phyloP scores from a whole-genome alignment of 2,888 invertebrate genomes.

The Meloe dianella region DNA sequence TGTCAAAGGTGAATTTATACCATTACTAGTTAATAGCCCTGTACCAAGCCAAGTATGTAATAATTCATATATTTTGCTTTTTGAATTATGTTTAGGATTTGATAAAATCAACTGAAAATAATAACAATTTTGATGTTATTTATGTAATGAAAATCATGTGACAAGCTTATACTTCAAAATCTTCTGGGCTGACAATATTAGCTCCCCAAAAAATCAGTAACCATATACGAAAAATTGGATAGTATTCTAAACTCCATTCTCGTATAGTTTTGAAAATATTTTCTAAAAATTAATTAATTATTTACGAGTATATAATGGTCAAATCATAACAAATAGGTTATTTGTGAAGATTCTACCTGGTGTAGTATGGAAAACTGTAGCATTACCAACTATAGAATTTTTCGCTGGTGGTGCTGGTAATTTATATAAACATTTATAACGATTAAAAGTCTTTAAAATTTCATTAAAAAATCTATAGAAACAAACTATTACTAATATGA shows the following conservation, averaged over 20 bases:
- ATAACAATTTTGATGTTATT: not conserved
- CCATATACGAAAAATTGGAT: not conserved
- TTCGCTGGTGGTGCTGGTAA: not conserved
- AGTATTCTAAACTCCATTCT: not conserved
- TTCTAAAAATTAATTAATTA: not conserved
- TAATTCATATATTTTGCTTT: constrained; percentile 49
- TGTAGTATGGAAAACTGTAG: not conserved
- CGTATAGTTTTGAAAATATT: not conserved
- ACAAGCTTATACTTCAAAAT: constrained; percentile 24
- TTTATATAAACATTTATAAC: not conserved
- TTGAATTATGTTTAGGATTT: constrained; percentile 48
- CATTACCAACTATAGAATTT: not conserved
- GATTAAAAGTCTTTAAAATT: not conserved
- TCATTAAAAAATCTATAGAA: not conserved
- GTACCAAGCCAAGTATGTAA: constrained; percentile 54
- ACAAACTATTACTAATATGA: not conserved
- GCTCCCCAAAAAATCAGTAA: not conserved
- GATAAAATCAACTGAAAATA: constrained; percentile 49
- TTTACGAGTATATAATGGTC: not conserved
- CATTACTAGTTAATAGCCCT: constrained; percentile 55
- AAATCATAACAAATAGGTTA: too few relatives aligned
- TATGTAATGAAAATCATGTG: too few relatives aligned
- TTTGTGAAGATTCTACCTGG: not conserved
- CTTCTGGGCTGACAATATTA: constrained; percentile 15
- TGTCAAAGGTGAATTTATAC: too few relatives aligned